Conservation (phyloP, 2,888 invertebrate species). For the Pasiphila rectangulata region DNA sequence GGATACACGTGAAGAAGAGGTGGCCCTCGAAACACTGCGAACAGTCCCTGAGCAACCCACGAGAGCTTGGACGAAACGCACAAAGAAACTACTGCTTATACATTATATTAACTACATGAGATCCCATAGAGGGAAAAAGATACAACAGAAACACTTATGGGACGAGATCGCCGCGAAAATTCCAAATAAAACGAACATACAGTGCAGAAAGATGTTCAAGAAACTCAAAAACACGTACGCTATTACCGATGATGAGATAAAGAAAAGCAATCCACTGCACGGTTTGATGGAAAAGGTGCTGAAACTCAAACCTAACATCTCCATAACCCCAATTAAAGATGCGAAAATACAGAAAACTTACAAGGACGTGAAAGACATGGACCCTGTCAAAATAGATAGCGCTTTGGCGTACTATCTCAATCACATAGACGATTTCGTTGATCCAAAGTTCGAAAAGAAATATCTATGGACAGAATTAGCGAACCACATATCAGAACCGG, state of each 20-base stretch:
- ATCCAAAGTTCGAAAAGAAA: conserved; percentile 64
- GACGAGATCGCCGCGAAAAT: conserved; percentile 54
- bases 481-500: conserved; percentile 48
- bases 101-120: conserved; percentile 60
- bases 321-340: conserved; percentile 32
- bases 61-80: conserved; percentile 53
- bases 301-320: conserved; percentile 52
- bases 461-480: conserved; percentile 66
- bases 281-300: conserved; percentile 56
- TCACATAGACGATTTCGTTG: conserved; percentile 63
- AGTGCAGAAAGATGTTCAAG: conserved; percentile 59
- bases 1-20: conserved; percentile 13
- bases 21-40: conserved; percentile 12
- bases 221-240: conserved; percentile 54
- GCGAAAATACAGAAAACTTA: conserved; percentile 45
- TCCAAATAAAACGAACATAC: conserved; percentile 45
- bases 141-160: conserved; percentile 61
- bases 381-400: conserved; percentile 50
- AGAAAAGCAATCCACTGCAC: conserved; percentile 38
- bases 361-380: conserved; percentile 52
- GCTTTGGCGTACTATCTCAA: conserved; percentile 61
- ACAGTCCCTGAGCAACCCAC: conserved; percentile 11
- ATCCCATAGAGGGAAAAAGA: conserved; percentile 49
- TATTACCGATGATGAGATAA: conserved; percentile 34
- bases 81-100: conserved; percentile 55